Conservation (phyloP, 2,113 vertebrate genomes). For the Uropsilus gracilis region DNA sequence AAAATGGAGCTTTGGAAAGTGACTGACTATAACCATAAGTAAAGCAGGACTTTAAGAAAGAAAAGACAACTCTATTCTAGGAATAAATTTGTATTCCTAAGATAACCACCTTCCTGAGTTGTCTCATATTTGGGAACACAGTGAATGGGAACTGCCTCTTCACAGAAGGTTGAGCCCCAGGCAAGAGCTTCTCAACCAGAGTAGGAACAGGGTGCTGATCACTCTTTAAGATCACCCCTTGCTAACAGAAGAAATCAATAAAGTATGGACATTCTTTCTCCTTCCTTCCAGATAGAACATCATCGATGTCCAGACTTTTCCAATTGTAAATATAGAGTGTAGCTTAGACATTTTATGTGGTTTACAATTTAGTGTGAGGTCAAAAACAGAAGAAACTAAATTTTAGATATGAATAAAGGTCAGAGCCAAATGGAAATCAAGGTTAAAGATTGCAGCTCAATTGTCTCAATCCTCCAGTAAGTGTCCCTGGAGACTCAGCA, state of each 20-base stretch:
- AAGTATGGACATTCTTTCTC: neutral
- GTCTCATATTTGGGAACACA: neutral
- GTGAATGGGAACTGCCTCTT: neutral
- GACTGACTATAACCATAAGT: neutral
- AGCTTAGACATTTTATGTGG: neutral
- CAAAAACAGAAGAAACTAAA: neutral
- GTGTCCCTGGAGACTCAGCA: no score
- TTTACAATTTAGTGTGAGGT: neutral
- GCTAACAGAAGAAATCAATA: neutral
- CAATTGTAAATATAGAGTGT: neutral
- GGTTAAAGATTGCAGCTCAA: neutral
- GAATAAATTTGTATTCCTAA: neutral
- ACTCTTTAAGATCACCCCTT: neutral
- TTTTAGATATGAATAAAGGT: neutral
- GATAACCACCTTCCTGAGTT: neutral
- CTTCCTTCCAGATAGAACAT: neutral
- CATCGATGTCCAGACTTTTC: neutral
- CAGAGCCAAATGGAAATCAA: neutral
- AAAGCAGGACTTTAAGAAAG: neutral
- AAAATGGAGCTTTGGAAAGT: conserved; percentile 64
- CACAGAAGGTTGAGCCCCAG: neutral
- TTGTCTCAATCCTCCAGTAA: no score
- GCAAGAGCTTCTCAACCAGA: neutral
- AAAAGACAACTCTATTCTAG: neutral
- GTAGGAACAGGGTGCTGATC: neutral